Base-by-base conservation (phyloP, 2,113 vertebrate species). In the Nibea albiflora region DNA sequence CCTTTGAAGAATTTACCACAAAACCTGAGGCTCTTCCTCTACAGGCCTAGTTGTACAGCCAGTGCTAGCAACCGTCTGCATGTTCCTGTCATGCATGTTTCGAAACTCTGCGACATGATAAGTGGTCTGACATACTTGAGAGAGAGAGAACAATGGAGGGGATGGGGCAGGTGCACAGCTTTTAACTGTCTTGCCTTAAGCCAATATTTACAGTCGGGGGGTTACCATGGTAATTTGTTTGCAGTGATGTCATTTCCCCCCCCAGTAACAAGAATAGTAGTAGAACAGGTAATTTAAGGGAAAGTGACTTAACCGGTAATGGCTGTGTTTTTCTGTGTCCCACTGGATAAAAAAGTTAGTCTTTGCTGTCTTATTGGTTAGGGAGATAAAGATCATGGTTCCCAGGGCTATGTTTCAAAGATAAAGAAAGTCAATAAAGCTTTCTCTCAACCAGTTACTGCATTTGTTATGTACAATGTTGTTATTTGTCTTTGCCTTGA, bases 11-110 rank as follows among this genome's bases (percentile, higher is more conserved):
- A 52, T 15, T 31, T 3, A 28, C 2, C 19, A 12, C 31, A 16
- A 67, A 42, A 62, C 22, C 58, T 3, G 17, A 15, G 47, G 28
- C 50, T 69, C 35, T 64, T 44, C 42, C 17, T 19, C 46, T 12
- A 1, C 46, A 60, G 71, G 24, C 12, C 49, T 16, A 5, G 24
- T 49, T 46, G 54, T 0, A 19, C 0, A 67, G 7, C 16, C 4
- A 10, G 35, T 15, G 16, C 49, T 68, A 11, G 28, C 15, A n/a
- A 57, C 24, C 14, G n/a, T 15, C 57, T 62, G 31, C 39, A 17
- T 46, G n/a, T 73, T 87, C 82, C 73, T 85, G 78, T 84, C 70
- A 39, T 57, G 61, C 67, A 14, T 22, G 80, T 87, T 89, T 60
- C 2, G n/a, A 14, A 76, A 57, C 39, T 14, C 35, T 61, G 49